These are phyloP conservation scores for Pristionchus exspectatus DNA, from an alignment of 2,888 invertebrate genomes.

Conservation along the genomic window DNA sequence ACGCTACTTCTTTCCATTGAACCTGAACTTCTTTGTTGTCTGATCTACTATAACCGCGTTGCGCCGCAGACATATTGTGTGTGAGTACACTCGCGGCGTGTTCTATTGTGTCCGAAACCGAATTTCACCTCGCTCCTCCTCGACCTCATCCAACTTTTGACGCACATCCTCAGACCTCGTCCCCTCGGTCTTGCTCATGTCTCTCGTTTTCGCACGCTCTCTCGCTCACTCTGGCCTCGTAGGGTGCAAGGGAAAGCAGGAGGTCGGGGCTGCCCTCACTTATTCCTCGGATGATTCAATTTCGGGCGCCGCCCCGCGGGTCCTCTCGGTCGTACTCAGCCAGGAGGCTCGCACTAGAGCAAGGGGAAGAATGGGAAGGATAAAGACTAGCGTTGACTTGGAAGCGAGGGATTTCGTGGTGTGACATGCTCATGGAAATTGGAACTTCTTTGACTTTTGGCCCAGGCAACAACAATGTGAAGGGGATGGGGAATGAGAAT, in stretches of 20 bases:
- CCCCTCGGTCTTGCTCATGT: neutral
- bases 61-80: neutral
- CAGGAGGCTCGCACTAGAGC: neutral
- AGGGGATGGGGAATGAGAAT: too few relatives aligned
- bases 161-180: neutral
- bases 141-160: neutral
- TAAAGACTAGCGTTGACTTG: neutral
- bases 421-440: too few relatives aligned
- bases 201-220: neutral
- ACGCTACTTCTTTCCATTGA: too few relatives aligned
- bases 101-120: neutral
- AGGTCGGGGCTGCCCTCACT: constrained; percentile 1
- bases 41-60: neutral
- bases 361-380: neutral
- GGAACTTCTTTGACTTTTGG: too few relatives aligned
- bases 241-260: neutral
- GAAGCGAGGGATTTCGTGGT: neutral
- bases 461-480: too few relatives aligned
- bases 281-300: constrained; percentile 40
- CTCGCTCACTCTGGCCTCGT: neutral
- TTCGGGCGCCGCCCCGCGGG: neutral
- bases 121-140: neutral
- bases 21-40: neutral
- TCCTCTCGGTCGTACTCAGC: neutral
- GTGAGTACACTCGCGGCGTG: neutral